Evolutionary conservation across 2,113 vertebrate genomes (phyloP).

Genomic region (Danio rerio): DNA sequence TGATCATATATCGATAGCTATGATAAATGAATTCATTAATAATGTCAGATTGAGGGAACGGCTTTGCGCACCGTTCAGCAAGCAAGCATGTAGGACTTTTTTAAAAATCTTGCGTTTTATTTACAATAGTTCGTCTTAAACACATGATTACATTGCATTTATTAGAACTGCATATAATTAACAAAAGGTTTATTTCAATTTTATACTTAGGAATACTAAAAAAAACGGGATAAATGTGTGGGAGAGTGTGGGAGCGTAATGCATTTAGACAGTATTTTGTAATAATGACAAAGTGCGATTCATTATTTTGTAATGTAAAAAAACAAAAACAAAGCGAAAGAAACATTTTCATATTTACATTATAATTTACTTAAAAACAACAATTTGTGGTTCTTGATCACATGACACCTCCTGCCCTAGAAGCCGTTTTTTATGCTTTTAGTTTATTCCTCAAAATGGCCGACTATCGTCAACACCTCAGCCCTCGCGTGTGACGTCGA

Average conservation of each 20-base stretch:
- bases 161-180: slow-evolving; percentile 70
- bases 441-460: slow-evolving; percentile 20
- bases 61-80: slow-evolving; percentile 53
- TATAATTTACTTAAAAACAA: slow-evolving; percentile 76
- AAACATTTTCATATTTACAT: slow-evolving; percentile 76
- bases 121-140: slow-evolving; percentile 74
- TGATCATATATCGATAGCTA: slow-evolving; percentile 35
- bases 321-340: slow-evolving; percentile 55
- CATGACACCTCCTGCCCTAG: slow-evolving; percentile 57
- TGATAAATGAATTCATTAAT: slow-evolving; percentile 27
- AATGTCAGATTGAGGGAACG: slow-evolving; percentile 45
- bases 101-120: slow-evolving; percentile 65
- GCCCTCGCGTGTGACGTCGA: slow-evolving; percentile 33
- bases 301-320: slow-evolving; percentile 71
- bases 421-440: slow-evolving; percentile 45
- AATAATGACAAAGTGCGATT: slow-evolving; percentile 82
- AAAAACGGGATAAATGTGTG: slow-evolving; percentile 60
- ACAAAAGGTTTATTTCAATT: slow-evolving; percentile 67
- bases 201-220: slow-evolving; percentile 61
- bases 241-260: slow-evolving; percentile 68
- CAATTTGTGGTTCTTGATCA: slow-evolving; percentile 67
- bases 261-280: slow-evolving; percentile 71
- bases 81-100: slow-evolving; percentile 65
- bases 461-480: slow-evolving; percentile 29
- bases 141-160: slow-evolving; percentile 70